Conservation (phyloP, 2,797 vertebrate genomes). For the Gorsachius magnificus region DNA sequence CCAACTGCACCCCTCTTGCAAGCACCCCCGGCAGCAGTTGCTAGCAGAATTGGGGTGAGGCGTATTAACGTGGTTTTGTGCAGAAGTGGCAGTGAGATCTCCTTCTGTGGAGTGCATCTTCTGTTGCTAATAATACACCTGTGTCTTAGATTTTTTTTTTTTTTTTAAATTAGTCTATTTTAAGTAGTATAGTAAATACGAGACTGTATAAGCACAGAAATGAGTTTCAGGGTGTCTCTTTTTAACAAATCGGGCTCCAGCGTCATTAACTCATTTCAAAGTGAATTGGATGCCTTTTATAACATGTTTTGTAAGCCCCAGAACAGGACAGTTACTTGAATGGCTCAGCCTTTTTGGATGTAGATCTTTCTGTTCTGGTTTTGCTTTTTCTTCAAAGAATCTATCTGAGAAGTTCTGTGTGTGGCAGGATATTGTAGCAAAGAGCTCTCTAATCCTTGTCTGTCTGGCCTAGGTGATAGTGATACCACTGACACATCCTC, state of each 20-base stretch:
- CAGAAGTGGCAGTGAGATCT: background rate
- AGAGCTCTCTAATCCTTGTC: background rate
- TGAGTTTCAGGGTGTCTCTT: background rate
- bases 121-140: background rate
- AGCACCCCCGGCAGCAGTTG: background rate
- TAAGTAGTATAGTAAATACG: background rate
- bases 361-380: background rate
- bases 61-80: rapidly evolving
- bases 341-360: background rate
- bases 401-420: background rate
- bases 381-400: background rate
- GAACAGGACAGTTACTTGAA: background rate
- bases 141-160: background rate
- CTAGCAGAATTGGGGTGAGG: background rate
- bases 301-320: background rate
- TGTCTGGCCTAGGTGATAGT: background rate
- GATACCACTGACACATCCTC: background rate
- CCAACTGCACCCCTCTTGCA: background rate
- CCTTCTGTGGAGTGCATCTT: background rate
- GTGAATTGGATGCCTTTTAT: background rate
- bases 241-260: background rate
- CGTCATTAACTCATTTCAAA: background rate
- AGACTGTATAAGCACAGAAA: background rate
- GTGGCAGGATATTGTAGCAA: background rate
- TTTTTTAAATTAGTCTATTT: background rate